Conservation (phyloP, 1,140 invertebrate genomes). For the Caenorhabditis tropicalis region DNA sequence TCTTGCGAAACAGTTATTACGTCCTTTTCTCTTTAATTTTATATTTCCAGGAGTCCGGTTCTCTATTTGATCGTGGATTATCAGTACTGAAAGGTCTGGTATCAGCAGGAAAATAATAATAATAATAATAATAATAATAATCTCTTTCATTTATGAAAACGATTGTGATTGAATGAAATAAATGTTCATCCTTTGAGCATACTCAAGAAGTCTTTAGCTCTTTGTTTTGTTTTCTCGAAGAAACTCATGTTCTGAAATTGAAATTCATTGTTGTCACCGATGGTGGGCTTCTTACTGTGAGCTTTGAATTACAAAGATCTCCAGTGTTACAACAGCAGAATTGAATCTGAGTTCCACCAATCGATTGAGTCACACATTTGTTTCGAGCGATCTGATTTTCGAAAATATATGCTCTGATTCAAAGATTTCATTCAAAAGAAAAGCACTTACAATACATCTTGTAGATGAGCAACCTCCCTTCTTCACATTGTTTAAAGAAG, state of each 20-base stretch:
- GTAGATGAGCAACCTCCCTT: constrained; percentile 45
- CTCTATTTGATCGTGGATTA: constrained; percentile 12
- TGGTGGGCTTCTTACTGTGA: neutral
- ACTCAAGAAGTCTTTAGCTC: constrained; percentile 12
- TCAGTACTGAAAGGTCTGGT: constrained; percentile 32
- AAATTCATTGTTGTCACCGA: neutral
- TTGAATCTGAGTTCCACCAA: constrained; percentile 10
- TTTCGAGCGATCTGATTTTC: constrained; percentile 39
- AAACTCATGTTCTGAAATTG: constrained; percentile 23
- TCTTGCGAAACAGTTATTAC: too few species aligned
- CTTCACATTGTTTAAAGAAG: constrained; percentile 23
- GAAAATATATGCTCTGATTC: too few species aligned
- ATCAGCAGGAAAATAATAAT: constrained; percentile 12
- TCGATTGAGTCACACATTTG: constrained; percentile 37
- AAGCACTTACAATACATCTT: constrained; percentile 33
- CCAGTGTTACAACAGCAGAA: constrained; percentile 47
- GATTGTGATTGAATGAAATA: neutral
- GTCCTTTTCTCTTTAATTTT: neutral
- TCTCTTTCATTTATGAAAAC: neutral
- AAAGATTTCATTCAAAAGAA: neutral
- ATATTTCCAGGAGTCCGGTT: constrained; percentile 3
- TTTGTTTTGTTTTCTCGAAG: constrained; percentile 13
- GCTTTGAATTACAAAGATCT: constrained; percentile 44
- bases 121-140: neutral
- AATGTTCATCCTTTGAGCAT: constrained; percentile 3